Percentiles rank a stretch among this genome's conserved stretches.
Evolutionary conservation across 2,113 vertebrate genomes (phyloP).

Genomic region (Progne subis): DNA sequence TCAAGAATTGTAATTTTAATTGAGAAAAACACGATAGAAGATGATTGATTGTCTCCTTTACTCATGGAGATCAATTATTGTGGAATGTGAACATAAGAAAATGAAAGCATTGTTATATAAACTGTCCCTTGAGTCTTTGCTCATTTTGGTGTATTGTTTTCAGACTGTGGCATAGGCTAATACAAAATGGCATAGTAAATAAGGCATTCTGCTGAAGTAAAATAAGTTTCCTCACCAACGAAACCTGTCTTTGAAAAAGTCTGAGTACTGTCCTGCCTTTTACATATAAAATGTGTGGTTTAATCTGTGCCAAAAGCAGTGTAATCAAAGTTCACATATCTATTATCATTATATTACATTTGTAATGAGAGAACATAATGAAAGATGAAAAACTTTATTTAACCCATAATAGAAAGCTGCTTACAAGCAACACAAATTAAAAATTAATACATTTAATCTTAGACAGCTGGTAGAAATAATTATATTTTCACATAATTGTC

Average conservation of each 20-base stretch:
- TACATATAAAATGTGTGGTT: slow-evolving; percentile 67
- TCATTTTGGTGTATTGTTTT: slow-evolving; percentile 68
- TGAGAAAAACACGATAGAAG: slow-evolving; percentile 63
- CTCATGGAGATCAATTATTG: slow-evolving; percentile 75
- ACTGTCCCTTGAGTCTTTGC: slow-evolving; percentile 64
- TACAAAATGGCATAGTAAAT: slow-evolving; percentile 67
- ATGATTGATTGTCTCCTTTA: slow-evolving; percentile 76
- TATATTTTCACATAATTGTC: slow-evolving; percentile 70
- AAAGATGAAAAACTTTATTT: slow-evolving; percentile 78
- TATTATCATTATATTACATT: slow-evolving; percentile 78
- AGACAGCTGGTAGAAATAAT: slow-evolving; percentile 74
- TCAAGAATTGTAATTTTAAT: slow-evolving; percentile 69
- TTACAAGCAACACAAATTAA: slow-evolving; percentile 74
- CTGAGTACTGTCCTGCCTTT: neutral
- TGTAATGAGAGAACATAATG: slow-evolving; percentile 73
- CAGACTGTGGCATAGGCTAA: slow-evolving; percentile 30
- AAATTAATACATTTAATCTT: slow-evolving; percentile 74
- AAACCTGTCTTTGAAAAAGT: slow-evolving; percentile 61
- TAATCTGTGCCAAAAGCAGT: slow-evolving; percentile 67
- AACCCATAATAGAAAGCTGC: slow-evolving; percentile 72
- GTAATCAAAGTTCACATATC: slow-evolving; percentile 68
- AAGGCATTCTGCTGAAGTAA: slow-evolving; percentile 54
- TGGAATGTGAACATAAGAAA: slow-evolving; percentile 49
- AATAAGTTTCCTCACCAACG: slow-evolving; percentile 55
- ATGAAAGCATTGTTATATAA: slow-evolving; percentile 64